phyloP scores from a whole-genome alignment of 2,113 vertebrate species.

The Brachyhypopomus gauderio region DNA sequence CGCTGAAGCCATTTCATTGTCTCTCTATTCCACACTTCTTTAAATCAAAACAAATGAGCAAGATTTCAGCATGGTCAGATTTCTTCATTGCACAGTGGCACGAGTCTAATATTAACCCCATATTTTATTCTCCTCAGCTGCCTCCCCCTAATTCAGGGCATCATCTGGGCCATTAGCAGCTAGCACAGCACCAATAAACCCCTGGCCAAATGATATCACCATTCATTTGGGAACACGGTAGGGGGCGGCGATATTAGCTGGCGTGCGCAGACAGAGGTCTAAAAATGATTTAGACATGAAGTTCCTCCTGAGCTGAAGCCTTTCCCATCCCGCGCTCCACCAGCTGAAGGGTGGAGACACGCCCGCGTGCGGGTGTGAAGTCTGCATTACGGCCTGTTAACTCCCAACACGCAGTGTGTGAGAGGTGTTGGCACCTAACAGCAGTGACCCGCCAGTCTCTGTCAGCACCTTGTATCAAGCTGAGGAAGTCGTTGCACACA shows the following conservation, averaged over 20 bases:
- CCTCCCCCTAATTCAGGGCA: conserved; percentile 18
- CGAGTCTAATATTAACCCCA: background rate
- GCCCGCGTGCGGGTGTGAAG: conserved; percentile 48
- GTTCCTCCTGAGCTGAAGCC: background rate
- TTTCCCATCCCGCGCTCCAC: too few relatives aligned
- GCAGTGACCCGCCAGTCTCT: conserved; percentile 52
- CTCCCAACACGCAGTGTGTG: conserved; percentile 41
- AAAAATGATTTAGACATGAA: background rate
- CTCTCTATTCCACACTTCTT: background rate
- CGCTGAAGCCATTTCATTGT: background rate
- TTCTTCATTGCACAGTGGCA: background rate
- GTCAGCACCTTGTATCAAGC: conserved; percentile 42
- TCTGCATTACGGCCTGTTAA: conserved; percentile 49
- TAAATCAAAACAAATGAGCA: conserved; percentile 32
- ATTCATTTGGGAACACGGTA: conserved; percentile 4
- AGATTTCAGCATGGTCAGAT: conserved; percentile 1
- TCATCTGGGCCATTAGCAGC: conserved; percentile 30
- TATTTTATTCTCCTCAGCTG: conserved; percentile 13
- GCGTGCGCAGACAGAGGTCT: background rate
- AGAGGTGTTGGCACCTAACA: conserved; percentile 58
- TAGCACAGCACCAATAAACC: conserved; percentile 16
- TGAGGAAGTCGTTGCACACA: conserved; percentile 23
- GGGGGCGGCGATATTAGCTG: background rate
- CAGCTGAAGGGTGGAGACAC: conserved; percentile 6
- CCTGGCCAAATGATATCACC: background rate